Conservation (phyloP, 2,113 vertebrate species). For the Xenopus tropicalis region UCB_Xtro_10.0 CM004450.2:90332501-90333000, state of each 20-base stretch:
- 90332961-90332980: too few species aligned
- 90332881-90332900: not conserved
- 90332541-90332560: not conserved
- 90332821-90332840: not conserved
- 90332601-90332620: constrained; percentile 22
- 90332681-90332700: constrained; percentile 28
- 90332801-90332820: constrained; percentile 17
- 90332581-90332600: not conserved
- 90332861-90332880: not conserved
- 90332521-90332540: not conserved
- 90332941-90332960: not conserved
- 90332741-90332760: constrained; percentile 31
- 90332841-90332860: not conserved
- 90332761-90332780: constrained; percentile 27
- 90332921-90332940: not conserved
- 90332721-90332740: constrained; percentile 26
- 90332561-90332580: constrained; percentile 46
- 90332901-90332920: not conserved
- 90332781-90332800: constrained; percentile 13
- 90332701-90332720: constrained; percentile 28
- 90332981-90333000: too few species aligned
- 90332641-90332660: constrained; percentile 28
- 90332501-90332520: not conserved
- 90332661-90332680: constrained; percentile 36
- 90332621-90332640: constrained; percentile 36